These are phyloP conservation scores for Saxidomus purpurata DNA, from an alignment of 1,140 invertebrate species.

Conservation along the genomic window DNA sequence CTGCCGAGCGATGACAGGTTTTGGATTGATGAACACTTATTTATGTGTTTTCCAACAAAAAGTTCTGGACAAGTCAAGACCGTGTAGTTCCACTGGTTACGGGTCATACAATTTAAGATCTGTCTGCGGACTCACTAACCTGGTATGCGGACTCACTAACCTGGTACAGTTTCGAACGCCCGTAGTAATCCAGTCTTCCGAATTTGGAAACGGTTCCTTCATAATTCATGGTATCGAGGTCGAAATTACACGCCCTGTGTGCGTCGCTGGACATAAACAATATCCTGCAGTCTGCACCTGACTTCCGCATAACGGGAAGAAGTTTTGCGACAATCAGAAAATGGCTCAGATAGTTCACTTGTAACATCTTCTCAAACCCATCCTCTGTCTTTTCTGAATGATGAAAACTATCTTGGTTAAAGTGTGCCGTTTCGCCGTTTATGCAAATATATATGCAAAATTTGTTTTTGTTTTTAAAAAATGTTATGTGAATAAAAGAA, in stretches of 20 bases:
- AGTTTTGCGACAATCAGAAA: conserved; percentile 62
- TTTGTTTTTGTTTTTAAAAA: background rate
- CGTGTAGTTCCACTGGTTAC: no score
- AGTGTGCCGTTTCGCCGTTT: background rate
- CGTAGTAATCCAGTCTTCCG: conserved; percentile 45
- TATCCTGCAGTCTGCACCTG: conserved; percentile 64
- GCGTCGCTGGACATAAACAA: conserved; percentile 62
- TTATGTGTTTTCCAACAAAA: no score
- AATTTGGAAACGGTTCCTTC: conserved; percentile 21
- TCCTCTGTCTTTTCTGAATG: conserved; percentile 63
- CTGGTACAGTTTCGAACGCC: conserved; percentile 55
- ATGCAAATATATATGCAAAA: no score
- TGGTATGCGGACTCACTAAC: background rate
- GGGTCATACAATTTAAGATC: no score
- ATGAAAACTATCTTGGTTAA: background rate
- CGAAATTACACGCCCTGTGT: conserved; percentile 47
- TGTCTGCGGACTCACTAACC: no score
- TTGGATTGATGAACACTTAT: no score
- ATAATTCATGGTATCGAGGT: conserved; percentile 59
- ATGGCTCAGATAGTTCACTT: conserved; percentile 67
- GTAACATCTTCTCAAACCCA: conserved; percentile 57
- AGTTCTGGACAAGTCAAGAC: no score
- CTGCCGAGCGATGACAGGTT: no score
- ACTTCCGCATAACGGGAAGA: conserved; percentile 60
- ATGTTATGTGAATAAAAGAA: background rate